A percentile compares a stretch with the other conserved stretches of the same genome.
phyloP scores from a whole-genome alignment of 37 sponge, comb jelly and placozoan species.

The Ianthella basta region DNA sequence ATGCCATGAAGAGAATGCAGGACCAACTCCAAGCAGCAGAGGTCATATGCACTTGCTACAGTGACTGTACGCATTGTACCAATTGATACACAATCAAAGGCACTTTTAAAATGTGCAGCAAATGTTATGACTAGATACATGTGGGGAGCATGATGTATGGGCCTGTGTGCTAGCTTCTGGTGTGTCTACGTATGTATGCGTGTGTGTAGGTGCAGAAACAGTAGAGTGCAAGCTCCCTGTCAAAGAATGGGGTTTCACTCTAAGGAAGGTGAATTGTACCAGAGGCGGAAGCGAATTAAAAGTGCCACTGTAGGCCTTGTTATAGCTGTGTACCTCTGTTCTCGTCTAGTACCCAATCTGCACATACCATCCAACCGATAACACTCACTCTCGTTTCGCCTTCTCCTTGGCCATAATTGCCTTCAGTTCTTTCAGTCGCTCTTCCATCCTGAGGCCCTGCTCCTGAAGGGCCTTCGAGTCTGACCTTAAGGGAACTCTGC shows the following conservation, averaged over 20 bases:
- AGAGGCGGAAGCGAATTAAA: neutral
- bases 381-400: constrained; percentile 64
- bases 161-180: too few species aligned
- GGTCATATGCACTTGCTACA: too few species aligned
- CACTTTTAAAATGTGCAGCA: neutral
- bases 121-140: neutral
- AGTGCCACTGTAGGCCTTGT: neutral
- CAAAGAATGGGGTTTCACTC: too few species aligned
- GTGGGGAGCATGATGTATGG: too few species aligned
- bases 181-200: too few species aligned
- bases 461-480: constrained; percentile 38
- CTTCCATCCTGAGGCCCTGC: constrained; percentile 71
- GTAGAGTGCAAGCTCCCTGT: too few species aligned
- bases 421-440: constrained; percentile 59
- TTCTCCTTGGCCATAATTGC: constrained; percentile 73
- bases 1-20: neutral
- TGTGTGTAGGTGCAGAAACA: too few species aligned
- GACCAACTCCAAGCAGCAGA: too few species aligned
- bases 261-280: too few species aligned
- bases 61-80: too few species aligned
- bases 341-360: neutral
- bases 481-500: neutral
- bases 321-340: neutral
- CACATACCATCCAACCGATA: neutral
- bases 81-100: too few species aligned